These are phyloP conservation scores for Philereme transversata DNA, from an alignment of 2,888 invertebrate genomes.

Conservation along the genomic window DNA sequence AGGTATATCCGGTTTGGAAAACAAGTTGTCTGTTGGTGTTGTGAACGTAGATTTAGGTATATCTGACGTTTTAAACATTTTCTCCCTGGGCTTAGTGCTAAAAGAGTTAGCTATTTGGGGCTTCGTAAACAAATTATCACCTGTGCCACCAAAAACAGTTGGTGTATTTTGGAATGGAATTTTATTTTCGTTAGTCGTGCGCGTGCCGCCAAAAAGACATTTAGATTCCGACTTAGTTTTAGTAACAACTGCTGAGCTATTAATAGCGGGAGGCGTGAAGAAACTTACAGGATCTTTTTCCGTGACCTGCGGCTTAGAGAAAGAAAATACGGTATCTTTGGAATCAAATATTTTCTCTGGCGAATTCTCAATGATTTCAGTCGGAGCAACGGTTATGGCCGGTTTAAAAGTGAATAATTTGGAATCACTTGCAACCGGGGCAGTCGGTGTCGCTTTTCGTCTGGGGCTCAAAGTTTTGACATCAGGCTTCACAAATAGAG, in stretches of 20 bases:
- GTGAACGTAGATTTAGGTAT: constrained; percentile 34
- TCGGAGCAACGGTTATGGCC: constrained; percentile 65
- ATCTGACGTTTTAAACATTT: constrained; percentile 42
- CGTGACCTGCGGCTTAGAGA: constrained; percentile 69
- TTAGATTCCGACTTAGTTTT: constrained; percentile 28
- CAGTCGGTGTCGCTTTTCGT: constrained; percentile 37
- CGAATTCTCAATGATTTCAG: constrained; percentile 59
- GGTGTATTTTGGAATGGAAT: constrained; percentile 41
- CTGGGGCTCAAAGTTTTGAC: constrained; percentile 47
- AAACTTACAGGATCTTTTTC: constrained; percentile 42
- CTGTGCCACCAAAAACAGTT: constrained; percentile 42
- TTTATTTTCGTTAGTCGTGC: constrained; percentile 37
- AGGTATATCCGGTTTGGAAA: constrained; percentile 7
- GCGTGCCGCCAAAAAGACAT: constrained; percentile 43
- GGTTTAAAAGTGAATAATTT: constrained; percentile 70
- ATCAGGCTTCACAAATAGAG: constrained; percentile 52
- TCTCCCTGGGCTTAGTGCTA: constrained; percentile 25
- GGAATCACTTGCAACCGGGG: constrained; percentile 37
- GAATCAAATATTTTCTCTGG: constrained; percentile 58
- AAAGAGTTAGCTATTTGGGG: constrained; percentile 32
- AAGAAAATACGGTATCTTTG: constrained; percentile 61
- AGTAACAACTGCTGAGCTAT: constrained; percentile 13
- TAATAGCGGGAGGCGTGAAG: constrained; percentile 34
- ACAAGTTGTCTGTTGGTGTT: constrained; percentile 5
- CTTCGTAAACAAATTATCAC: constrained; percentile 41